phyloP scores from a whole-genome alignment of 92 coral and sea anemone species.

The Ricordea florida region DNA sequence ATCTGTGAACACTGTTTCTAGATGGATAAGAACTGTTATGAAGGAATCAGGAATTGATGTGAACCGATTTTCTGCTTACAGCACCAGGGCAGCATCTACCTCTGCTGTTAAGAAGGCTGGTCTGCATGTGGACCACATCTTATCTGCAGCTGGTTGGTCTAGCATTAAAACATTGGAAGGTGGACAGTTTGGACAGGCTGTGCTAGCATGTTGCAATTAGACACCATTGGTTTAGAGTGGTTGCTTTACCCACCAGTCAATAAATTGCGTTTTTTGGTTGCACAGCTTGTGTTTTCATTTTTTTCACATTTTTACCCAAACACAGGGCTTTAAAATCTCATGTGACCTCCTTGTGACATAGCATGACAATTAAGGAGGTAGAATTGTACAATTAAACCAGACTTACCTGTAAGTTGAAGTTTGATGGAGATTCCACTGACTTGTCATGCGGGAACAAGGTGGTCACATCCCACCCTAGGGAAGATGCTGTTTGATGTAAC shows the following conservation, averaged over 20 bases:
- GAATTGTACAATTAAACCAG: slow-evolving; percentile 40
- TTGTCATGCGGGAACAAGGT: too few relatives aligned
- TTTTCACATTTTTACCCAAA: neutral
- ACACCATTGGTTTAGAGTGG: too few relatives aligned
- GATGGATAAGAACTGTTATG: neutral
- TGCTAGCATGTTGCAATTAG: too few relatives aligned
- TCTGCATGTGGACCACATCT: slow-evolving; percentile 25
- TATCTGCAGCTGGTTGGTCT: slow-evolving; percentile 33
- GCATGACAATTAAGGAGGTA: slow-evolving; percentile 35
- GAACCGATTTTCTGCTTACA: slow-evolving; percentile 29
- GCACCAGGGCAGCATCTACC: slow-evolving; percentile 50
- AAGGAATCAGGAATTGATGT: slow-evolving; percentile 31
- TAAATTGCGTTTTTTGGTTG: neutral
- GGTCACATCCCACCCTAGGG: too few relatives aligned
- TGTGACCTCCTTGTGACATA: slow-evolving; percentile 56
- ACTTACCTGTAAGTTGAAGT: slow-evolving; percentile 50
- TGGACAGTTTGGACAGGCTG: too few relatives aligned
- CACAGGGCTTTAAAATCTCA: slow-evolving; percentile 43
- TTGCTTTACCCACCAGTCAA: neutral
- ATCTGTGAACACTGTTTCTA: slow-evolving; percentile 13
- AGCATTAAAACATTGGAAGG: slow-evolving; percentile 18
- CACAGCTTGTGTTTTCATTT: neutral
- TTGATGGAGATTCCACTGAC: slow-evolving; percentile 59
- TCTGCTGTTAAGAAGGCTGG: slow-evolving; percentile 35
- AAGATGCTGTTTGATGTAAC: too few relatives aligned